A percentile compares a stretch with the other conserved stretches of the same genome.
These are phyloP conservation scores for Nyleta sp. DNA, from an alignment of 2,888 invertebrate genomes.

Conservation along the genomic window DNA sequence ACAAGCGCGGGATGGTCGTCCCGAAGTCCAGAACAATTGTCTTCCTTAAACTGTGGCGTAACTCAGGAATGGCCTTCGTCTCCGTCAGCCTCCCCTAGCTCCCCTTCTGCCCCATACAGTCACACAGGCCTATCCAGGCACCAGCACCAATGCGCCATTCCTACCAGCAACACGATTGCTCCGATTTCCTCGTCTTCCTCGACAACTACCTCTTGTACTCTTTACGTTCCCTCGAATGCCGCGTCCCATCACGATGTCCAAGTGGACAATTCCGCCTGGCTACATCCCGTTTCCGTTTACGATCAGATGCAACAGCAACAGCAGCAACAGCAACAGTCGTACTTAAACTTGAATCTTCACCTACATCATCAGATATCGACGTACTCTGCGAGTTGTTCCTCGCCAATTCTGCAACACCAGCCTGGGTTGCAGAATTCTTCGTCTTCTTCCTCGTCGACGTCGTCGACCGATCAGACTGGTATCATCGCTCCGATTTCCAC, in stretches of 20 bases:
- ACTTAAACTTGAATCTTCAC: slow-evolving; percentile 80
- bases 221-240: slow-evolving; percentile 75
- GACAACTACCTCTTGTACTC: slow-evolving; percentile 74
- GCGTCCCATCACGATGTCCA: slow-evolving; percentile 68
- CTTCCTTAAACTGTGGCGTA: slow-evolving; percentile 60
- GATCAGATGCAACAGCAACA: slow-evolving; percentile 85
- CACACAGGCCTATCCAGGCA: slow-evolving; percentile 61
- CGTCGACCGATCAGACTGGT: slow-evolving; percentile 47
- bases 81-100: slow-evolving; percentile 78
- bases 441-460: slow-evolving; percentile 53
- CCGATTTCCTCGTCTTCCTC: slow-evolving; percentile 63
- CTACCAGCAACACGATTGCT: slow-evolving; percentile 22
- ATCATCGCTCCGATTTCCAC: slow-evolving; percentile 51
- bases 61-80: slow-evolving; percentile 79
- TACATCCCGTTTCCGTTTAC: slow-evolving; percentile 80
- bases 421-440: slow-evolving; percentile 54
- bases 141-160: slow-evolving; percentile 59
- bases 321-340: slow-evolving; percentile 85
- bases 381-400: slow-evolving; percentile 60
- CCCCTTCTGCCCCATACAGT: slow-evolving; percentile 72
- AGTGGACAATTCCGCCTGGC: slow-evolving; percentile 69
- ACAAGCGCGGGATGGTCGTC: slow-evolving; percentile 78
- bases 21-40: slow-evolving; percentile 76
- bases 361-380: slow-evolving; percentile 79
- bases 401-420: slow-evolving; percentile 59